These are phyloP conservation scores for Epinephelus cyanopodus DNA, from an alignment of 2,113 vertebrate species.

Conservation along the genomic window DNA sequence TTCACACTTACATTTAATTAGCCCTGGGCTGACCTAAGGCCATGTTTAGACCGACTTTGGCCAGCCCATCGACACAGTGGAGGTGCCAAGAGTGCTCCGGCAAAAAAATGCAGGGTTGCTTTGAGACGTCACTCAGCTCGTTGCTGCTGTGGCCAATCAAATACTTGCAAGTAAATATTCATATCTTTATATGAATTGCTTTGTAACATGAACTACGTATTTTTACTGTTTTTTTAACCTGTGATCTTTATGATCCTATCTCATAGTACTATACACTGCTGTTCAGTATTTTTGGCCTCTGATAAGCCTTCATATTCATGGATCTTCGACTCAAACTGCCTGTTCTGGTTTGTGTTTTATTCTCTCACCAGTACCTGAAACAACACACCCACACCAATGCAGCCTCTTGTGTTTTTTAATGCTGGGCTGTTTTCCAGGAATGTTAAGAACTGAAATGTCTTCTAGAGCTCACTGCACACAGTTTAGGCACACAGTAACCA, in stretches of 20 bases:
- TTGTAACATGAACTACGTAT: background rate
- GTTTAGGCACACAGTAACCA: background rate
- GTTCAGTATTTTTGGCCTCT: background rate
- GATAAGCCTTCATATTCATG: background rate
- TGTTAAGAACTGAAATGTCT: background rate
- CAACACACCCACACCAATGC: background rate
- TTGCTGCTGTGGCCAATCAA: background rate
- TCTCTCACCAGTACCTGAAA: background rate
- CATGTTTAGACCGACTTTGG: background rate
- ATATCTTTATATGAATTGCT: background rate
- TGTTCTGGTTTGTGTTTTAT: background rate
- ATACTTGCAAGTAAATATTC: background rate
- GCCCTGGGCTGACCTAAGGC: background rate
- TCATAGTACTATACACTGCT: background rate
- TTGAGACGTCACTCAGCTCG: background rate
- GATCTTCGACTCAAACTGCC: background rate
- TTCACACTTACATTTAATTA: slow-evolving; percentile 8
- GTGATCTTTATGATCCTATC: background rate
- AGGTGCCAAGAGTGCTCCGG: background rate
- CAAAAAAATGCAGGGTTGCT: background rate
- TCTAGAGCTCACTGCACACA: background rate
- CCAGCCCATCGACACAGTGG: background rate
- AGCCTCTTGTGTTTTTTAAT: slow-evolving; percentile 4
- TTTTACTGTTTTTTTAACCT: background rate
- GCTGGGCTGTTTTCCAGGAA: background rate